Evolutionary conservation across 2,113 vertebrate species (phyloP).

Genomic region (Festucalex cinctus): DNA sequence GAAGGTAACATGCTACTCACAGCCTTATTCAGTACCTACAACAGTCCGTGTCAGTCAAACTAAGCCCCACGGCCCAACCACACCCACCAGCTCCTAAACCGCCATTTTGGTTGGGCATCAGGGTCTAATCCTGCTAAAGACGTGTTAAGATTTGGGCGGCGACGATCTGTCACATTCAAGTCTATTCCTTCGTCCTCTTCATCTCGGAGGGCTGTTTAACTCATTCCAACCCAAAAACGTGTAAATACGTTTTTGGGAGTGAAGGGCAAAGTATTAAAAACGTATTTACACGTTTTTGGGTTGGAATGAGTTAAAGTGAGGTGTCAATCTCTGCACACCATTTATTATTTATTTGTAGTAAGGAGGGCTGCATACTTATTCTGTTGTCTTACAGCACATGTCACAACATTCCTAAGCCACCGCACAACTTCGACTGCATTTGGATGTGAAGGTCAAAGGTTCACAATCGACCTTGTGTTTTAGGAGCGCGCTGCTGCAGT

Average conservation of each 20-base stretch:
- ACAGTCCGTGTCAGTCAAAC: constrained; percentile 22
- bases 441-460: constrained; percentile 25
- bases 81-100: constrained; percentile 69
- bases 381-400: constrained; percentile 23
- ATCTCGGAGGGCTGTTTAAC: not conserved
- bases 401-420: constrained; percentile 15
- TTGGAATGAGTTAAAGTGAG: no score
- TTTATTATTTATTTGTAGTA: constrained; percentile 28
- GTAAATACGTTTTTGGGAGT: no score
- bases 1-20: constrained; percentile 26
- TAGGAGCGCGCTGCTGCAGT: constrained; percentile 17
- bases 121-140: constrained; percentile 55
- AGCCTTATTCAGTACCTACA: not conserved
- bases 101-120: constrained; percentile 75
- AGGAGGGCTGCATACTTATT: constrained; percentile 16
- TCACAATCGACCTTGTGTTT: constrained; percentile 11
- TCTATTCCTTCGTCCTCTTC: not conserved
- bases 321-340: not conserved
- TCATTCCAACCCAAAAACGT: no score
- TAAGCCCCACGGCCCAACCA: constrained; percentile 52
- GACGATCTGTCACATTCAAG: not conserved
- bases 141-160: constrained; percentile 18
- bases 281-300: no score
- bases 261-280: no score
- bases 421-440: constrained; percentile 1